A percentile compares a stretch with the other conserved stretches of the same genome.
phyloP scores from a whole-genome alignment of 1,140 invertebrate species.

The Tetranychus cinnabarinus region DNA sequence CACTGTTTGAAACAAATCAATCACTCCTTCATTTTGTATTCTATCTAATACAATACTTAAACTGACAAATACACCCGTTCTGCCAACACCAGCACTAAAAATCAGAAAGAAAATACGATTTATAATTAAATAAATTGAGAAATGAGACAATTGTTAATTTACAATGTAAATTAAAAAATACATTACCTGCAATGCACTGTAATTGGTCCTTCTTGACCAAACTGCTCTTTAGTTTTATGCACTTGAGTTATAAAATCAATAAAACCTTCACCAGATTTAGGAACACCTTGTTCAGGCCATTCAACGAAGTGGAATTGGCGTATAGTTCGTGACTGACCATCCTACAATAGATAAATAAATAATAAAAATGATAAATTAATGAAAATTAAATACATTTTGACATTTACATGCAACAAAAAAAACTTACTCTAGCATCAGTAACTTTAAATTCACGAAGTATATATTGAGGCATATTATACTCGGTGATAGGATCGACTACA shows the following conservation, averaged over 20 bases:
- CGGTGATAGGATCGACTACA: slow-evolving; percentile 93
- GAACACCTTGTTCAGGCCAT: slow-evolving; percentile 89
- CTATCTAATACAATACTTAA: slow-evolving; percentile 92
- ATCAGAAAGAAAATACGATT: background rate
- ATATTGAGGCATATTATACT: slow-evolving; percentile 99
- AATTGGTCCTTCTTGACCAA: slow-evolving; percentile 96
- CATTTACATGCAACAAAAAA: background rate
- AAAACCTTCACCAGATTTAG: slow-evolving; percentile 90
- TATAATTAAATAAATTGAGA: background rate
- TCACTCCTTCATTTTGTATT: slow-evolving; percentile 94
- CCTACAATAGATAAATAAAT: slow-evolving; percentile 26
- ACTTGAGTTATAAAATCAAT: slow-evolving; percentile 97
- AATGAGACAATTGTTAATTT: background rate
- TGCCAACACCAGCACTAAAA: slow-evolving; percentile 65
- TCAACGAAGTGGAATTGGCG: slow-evolving; percentile 97
- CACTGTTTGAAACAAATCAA: slow-evolving; percentile 97
- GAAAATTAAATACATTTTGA: background rate
- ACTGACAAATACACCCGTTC: slow-evolving; percentile 94
- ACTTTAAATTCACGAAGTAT: slow-evolving; percentile 96
- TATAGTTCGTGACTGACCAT: slow-evolving; percentile 82
- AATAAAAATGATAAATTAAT: background rate
- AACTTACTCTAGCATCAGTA: slow-evolving; percentile 27
- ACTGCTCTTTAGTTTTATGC: slow-evolving; percentile 98
- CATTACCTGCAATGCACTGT: slow-evolving; percentile 83
- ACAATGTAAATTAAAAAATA: background rate